Percentiles rank a stretch among this genome's conserved stretches.
These are phyloP conservation scores for Zaprionus inermis DNA, from an alignment of 1,140 invertebrate species.

Conservation along the genomic window DNA sequence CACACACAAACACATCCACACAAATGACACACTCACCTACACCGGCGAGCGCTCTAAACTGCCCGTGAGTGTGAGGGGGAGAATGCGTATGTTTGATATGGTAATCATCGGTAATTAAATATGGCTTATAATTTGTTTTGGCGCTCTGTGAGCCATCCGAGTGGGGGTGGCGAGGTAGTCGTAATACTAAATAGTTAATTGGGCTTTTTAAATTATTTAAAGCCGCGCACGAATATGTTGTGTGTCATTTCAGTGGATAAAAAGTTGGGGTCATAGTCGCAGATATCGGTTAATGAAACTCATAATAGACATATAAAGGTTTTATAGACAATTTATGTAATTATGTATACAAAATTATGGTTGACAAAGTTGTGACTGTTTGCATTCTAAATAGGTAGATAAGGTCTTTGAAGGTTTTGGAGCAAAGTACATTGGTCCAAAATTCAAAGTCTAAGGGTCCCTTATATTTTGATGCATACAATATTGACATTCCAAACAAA, in stretches of 20 bases:
- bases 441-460: too few species aligned
- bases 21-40: slow-evolving; percentile 1
- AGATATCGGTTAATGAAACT: background rate
- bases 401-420: too few species aligned
- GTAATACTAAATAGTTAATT: slow-evolving; percentile 31
- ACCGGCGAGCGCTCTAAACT: background rate
- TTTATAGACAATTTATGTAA: background rate
- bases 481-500: too few species aligned
- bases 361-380: too few species aligned
- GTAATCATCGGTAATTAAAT: slow-evolving; percentile 41
- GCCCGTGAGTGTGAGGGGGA: slow-evolving; percentile 2
- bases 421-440: too few species aligned
- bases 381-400: too few species aligned
- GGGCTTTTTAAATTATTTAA: slow-evolving; percentile 21
- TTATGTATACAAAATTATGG: too few species aligned
- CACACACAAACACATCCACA: slow-evolving; percentile 6
- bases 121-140: slow-evolving; percentile 27
- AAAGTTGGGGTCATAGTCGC: background rate
- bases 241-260: background rate
- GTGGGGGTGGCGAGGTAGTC: background rate
- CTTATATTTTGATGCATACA: too few species aligned
- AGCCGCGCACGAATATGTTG: background rate
- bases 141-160: background rate
- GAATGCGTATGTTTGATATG: background rate
- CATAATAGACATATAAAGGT: background rate